Evolutionary conservation across 1,140 invertebrate species (phyloP).

Genomic region (Lithobius niger): DNA sequence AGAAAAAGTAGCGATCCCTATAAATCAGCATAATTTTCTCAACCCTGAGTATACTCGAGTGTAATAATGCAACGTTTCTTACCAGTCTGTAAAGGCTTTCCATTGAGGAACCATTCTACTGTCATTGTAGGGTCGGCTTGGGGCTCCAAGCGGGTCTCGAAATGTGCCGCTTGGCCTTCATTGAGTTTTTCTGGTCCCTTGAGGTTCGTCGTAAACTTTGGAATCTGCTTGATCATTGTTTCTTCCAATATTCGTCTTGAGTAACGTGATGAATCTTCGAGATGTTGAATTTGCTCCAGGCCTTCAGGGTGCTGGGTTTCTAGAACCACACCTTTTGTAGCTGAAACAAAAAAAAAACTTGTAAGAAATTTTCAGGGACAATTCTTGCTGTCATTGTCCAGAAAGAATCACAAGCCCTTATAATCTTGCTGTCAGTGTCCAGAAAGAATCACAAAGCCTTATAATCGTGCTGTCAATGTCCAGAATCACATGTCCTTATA

Average conservation of each 20-base stretch:
- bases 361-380: not conserved
- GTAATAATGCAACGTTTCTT: no score
- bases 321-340: slow-evolving; percentile 56
- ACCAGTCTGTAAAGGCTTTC: slow-evolving; percentile 41
- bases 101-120: slow-evolving; percentile 84
- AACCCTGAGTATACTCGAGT: no score
- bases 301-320: slow-evolving; percentile 76
- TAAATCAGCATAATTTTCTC: no score
- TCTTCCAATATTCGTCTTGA: slow-evolving; percentile 48
- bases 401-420: no score
- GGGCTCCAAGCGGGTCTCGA: slow-evolving; percentile 87
- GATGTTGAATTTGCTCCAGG: slow-evolving; percentile 70
- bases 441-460: no score
- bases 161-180: slow-evolving; percentile 92
- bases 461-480: no score
- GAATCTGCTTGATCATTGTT: slow-evolving; percentile 55
- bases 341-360: not conserved
- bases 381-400: no score
- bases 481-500: no score
- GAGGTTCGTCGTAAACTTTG: slow-evolving; percentile 67
- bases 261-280: slow-evolving; percentile 57
- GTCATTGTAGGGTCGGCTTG: slow-evolving; percentile 76
- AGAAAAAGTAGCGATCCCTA: no score
- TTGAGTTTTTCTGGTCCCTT: slow-evolving; percentile 84
- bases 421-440: no score